These are phyloP conservation scores for Pissodes strobi DNA, from an alignment of 1,140 invertebrate genomes.

Conservation along the genomic window DNA sequence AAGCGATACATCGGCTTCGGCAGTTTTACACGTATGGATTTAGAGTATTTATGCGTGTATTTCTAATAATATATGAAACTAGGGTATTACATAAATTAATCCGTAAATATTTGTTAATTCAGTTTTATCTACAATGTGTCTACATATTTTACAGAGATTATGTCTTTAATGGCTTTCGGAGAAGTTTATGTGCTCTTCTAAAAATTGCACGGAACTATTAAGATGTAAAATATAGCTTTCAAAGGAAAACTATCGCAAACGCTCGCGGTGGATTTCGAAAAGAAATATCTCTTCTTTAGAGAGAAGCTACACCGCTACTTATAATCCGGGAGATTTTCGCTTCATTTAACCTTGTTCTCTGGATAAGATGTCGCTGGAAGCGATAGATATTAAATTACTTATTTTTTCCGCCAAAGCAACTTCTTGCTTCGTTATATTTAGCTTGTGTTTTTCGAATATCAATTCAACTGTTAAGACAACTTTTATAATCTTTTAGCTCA, in stretches of 20 bases:
- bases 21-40: neutral
- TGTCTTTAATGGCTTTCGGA: neutral
- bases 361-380: constrained; percentile 10
- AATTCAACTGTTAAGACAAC: no score
- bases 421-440: no score
- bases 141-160: neutral
- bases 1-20: constrained; percentile 3
- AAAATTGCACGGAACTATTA: neutral
- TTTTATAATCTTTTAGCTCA: no score
- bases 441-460: no score
- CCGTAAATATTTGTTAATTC: no score
- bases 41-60: constrained; percentile 2
- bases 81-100: neutral
- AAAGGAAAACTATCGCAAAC: constrained; percentile 6
- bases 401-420: constrained; percentile 10
- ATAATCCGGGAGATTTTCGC: constrained; percentile 15
- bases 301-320: constrained; percentile 13
- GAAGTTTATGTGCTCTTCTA: neutral
- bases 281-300: constrained; percentile 14
- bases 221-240: constrained; percentile 10
- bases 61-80: neutral
- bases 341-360: constrained; percentile 14
- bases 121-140: neutral
- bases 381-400: constrained; percentile 12
- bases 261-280: constrained; percentile 2